Evolutionary conservation across 2,888 invertebrate genomes (phyloP), one percentile per base, ranked within the genome.

Genomic region (Aplocera efformata): DNA sequence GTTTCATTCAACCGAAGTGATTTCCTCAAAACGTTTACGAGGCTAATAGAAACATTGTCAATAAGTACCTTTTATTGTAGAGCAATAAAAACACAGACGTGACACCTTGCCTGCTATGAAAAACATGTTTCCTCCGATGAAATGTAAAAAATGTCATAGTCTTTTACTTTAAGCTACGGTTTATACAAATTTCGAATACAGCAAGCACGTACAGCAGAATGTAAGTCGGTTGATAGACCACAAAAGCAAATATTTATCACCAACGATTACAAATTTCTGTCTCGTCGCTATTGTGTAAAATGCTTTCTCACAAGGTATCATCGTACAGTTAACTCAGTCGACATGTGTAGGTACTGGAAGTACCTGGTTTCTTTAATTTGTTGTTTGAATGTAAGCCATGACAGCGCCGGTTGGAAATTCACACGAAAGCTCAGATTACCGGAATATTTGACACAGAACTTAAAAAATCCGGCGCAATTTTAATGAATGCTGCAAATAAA

Each of bases 381-480:
- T 32, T 32, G 32, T 34, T 25, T 29, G 11, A 30, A 39, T 33
- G 32, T 39, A 32, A 32, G 39, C 13, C 29, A 23, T 32, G 38
- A 7, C 30, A 11, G 10, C 28, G 13, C 28, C 29, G 25, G 30
- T 34, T 40, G 25, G 20, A 40, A 34, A 34, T 34, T 34, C 30
- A 34, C 21, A 25, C 21, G 23, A 40, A 28, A 26, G 34, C 22
- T 27, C 30, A 40, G 29, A 40, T 34, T 33, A 25, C 10, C 24
- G 7, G 10, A 33, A 40, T 29, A 10, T 25, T 32, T 21, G 22
- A 22, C 29, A 36, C 32, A 27, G 9, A 27, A n/a, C 13, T 32
- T 22, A 25, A 26, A 11, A 30, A 34, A 21, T 30, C 10, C 13
- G 30, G 5, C 9, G 24, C 28, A n/a, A 34, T 33, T 40, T 40